A percentile compares a stretch with the other conserved stretches of the same genome.
These are phyloP conservation scores for Drosophila nebulosa DNA, from an alignment of 1,140 invertebrate species.

Conservation along the genomic window DNA sequence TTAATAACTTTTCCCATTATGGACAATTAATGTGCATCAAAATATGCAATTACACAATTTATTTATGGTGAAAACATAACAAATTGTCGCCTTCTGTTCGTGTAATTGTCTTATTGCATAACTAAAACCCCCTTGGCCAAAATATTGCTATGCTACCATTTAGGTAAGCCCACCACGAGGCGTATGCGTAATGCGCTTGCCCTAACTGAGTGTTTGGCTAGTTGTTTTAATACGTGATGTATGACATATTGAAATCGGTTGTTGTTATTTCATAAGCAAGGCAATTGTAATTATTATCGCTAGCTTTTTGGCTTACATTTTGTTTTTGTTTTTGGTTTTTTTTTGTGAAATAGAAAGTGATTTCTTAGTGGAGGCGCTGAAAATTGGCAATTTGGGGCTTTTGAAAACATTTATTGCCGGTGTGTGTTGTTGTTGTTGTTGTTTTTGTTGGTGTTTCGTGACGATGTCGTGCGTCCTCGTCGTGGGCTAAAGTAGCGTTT, in stretches of 20 bases:
- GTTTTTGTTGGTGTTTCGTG: constrained; percentile 1
- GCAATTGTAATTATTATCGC: constrained; percentile 62
- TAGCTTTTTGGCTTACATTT: constrained; percentile 48
- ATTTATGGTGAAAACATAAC: constrained; percentile 28
- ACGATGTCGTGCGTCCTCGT: constrained; percentile 42
- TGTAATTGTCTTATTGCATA: constrained; percentile 38
- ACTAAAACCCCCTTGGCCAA: background rate
- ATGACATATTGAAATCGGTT: constrained; percentile 48
- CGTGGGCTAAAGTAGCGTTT: constrained; percentile 57
- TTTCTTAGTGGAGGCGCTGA: constrained; percentile 38
- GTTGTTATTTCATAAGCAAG: constrained; percentile 58
- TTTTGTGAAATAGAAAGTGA: constrained; percentile 68
- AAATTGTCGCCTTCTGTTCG: constrained; percentile 22
- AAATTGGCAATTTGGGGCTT: constrained; percentile 54
- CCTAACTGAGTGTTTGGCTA: background rate
- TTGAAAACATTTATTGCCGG: constrained; percentile 48
- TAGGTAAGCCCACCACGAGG: constrained; percentile 12
- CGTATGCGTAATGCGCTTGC: constrained; percentile 65
- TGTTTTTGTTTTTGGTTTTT: constrained; percentile 9
- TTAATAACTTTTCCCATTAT: too few species aligned
- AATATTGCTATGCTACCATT: background rate
- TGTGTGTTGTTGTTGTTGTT: constrained; percentile 18
- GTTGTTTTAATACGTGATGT: constrained; percentile 41
- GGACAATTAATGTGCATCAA: too few species aligned
- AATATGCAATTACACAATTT: background rate